Conservation (phyloP, 2,797 vertebrate genomes). For the Myotis daubentonii region DNA sequence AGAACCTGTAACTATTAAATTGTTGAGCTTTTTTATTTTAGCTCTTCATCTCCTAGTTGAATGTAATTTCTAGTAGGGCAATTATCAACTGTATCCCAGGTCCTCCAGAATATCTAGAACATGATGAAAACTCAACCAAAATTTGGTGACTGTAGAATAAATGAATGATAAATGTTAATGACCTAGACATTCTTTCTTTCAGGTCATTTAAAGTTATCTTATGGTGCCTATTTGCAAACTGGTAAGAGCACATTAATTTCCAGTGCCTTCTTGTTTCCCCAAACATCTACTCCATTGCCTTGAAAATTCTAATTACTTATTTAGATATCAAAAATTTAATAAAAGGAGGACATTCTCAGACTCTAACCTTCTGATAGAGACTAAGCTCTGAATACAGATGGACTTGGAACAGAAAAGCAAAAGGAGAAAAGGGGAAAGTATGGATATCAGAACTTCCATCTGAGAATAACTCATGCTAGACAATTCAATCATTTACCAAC, state of each 20-base stretch:
- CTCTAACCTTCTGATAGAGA: neutral
- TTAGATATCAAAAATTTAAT: neutral
- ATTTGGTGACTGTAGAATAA: neutral
- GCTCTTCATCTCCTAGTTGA: neutral
- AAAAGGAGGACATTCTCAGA: neutral
- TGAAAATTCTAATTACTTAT: conserved; percentile 40
- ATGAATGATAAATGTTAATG: neutral
- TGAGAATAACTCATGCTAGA: neutral
- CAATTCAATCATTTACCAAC: neutral
- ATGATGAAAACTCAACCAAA: neutral
- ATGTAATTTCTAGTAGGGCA: neutral
- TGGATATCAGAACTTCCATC: neutral
- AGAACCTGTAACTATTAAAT: conserved; percentile 6
- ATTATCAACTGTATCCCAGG: neutral
- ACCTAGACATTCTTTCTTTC: neutral
- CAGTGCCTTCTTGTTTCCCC: neutral
- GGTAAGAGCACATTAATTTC: neutral
- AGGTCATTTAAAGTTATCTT: neutral
- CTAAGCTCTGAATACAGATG: neutral
- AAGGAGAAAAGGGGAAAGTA: neutral
- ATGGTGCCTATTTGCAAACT: neutral
- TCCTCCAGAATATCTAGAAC: neutral
- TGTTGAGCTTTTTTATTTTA: neutral
- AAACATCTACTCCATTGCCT: neutral
- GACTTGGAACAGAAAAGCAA: conserved; percentile 2